Conservation (phyloP, 1,140 invertebrate species). For the Zaprionus capensis region DNA sequence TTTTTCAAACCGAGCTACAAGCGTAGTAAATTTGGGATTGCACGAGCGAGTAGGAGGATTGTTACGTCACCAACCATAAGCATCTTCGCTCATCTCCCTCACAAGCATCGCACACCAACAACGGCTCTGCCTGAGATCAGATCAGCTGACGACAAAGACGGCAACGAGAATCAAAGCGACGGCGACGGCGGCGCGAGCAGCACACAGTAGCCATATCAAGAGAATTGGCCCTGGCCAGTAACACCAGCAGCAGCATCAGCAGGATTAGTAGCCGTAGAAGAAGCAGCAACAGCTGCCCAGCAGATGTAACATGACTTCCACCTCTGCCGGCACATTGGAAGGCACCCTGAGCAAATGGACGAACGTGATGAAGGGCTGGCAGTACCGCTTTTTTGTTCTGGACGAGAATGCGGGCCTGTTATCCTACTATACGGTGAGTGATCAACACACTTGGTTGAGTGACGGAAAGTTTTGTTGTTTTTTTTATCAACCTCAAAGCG, state of each 20-base stretch:
- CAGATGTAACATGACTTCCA: slow-evolving; percentile 40
- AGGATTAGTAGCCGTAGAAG: slow-evolving; percentile 9
- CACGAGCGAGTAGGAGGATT: slow-evolving; percentile 23
- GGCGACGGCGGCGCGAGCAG: slow-evolving; percentile 2
- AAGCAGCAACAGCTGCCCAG: slow-evolving; percentile 1
- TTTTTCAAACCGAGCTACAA: slow-evolving; percentile 41
- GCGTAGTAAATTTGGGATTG: slow-evolving; percentile 47
- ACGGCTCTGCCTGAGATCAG: slow-evolving; percentile 12
- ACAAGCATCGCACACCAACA: slow-evolving; percentile 9
- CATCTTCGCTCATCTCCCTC: slow-evolving; percentile 9
- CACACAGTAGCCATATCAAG: background rate
- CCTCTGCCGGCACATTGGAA: slow-evolving; percentile 89
- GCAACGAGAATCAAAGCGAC: background rate
- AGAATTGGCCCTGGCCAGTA: background rate
- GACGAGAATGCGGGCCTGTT: slow-evolving; percentile 97
- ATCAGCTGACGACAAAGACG: slow-evolving; percentile 44
- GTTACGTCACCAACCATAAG: slow-evolving; percentile 35
- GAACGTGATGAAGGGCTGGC: slow-evolving; percentile 99
- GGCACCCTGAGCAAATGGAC: slow-evolving; percentile 99
- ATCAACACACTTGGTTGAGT: slow-evolving; percentile 22
- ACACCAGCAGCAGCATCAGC: slow-evolving; percentile 3
- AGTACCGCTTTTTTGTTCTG: slow-evolving; percentile 99
- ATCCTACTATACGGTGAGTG: slow-evolving; percentile 98
- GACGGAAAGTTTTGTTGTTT: slow-evolving; percentile 13
- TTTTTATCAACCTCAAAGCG: slow-evolving; percentile 30